Percentiles rank a stretch among this genome's conserved stretches.
Evolutionary conservation across 2,888 invertebrate genomes (phyloP).

Genomic region (Zhuqinia jingwanae): DNA sequence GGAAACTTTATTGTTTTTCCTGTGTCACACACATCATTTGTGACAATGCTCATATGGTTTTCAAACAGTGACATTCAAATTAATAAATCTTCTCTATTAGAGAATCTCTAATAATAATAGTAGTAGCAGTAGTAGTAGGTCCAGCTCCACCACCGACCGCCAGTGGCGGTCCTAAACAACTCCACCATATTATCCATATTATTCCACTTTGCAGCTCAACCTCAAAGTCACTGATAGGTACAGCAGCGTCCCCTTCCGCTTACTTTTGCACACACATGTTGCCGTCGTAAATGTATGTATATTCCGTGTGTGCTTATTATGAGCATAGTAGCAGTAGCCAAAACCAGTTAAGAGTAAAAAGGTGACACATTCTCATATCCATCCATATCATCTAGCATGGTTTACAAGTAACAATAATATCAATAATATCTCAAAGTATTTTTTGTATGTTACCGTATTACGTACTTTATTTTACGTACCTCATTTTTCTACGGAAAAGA

Average conservation of each 20-base stretch:
- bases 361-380: conserved; percentile 21
- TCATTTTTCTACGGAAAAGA: background rate
- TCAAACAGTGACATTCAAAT: too few species aligned
- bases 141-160: background rate
- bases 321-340: background rate
- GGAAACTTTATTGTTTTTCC: too few species aligned
- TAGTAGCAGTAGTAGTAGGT: too few species aligned
- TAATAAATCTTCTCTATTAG: too few species aligned
- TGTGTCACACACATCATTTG: too few species aligned
- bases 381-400: background rate
- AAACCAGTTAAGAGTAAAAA: background rate
- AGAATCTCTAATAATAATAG: too few species aligned
- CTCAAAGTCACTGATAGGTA: conserved; percentile 30
- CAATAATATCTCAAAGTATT: background rate
- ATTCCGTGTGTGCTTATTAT: too few species aligned
- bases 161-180: too few species aligned
- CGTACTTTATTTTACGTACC: too few species aligned
- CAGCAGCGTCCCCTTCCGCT: conserved; percentile 72
- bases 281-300: background rate
- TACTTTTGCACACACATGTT: conserved; percentile 56
- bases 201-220: background rate
- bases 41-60: too few species aligned
- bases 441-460: background rate
- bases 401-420: too few species aligned
- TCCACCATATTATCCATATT: background rate